Evolutionary conservation across 2,113 vertebrate species (phyloP).

Genomic region (rabbit (Oryctolagus cuniculus)): mOryCun1.1 NC_091435.1:80181501-80182000

Average conservation of each 20-base stretch:
- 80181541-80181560: neutral
- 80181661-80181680: neutral
- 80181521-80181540: no score
- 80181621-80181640: neutral
- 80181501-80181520: no score
- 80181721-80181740: neutral
- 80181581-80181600: neutral
- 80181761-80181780: no score
- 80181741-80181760: no score
- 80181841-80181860: neutral
- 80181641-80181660: neutral
- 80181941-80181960: neutral
- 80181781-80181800: slow-evolving; percentile 4
- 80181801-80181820: neutral
- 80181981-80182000: neutral
- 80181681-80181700: neutral
- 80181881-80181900: neutral
- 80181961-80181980: slow-evolving; percentile 23
- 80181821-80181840: neutral
- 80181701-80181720: neutral
- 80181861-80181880: neutral
- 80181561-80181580: neutral
- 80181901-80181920: neutral
- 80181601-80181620: neutral
- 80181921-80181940: neutral